Evolutionary conservation across 2,113 vertebrate genomes (phyloP).

Genomic region (Ariopsis seemanni): DNA sequence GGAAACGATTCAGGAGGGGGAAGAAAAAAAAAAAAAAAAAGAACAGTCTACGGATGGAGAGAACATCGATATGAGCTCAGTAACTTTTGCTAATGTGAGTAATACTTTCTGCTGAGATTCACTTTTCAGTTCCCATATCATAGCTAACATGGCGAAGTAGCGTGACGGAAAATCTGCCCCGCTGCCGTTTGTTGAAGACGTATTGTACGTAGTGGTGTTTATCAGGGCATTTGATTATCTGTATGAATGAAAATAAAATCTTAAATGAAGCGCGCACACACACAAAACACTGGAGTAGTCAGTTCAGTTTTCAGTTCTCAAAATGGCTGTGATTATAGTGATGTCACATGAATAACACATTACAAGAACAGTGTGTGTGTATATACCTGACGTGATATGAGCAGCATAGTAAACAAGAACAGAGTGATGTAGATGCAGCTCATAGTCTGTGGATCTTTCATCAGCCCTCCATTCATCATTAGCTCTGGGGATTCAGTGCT

Average conservation of each 20-base stretch:
- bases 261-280: not conserved
- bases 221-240: not conserved
- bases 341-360: not conserved
- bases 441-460: constrained; percentile 77
- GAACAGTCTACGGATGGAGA: no score
- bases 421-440: constrained; percentile 87
- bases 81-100: not conserved
- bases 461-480: constrained; percentile 59
- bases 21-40: no score
- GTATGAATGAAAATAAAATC: not conserved
- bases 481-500: constrained; percentile 16
- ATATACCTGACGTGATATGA: constrained; percentile 89
- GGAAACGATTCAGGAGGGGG: no score
- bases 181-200: not conserved
- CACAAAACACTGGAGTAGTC: not conserved
- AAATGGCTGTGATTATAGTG: not conserved
- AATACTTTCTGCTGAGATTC: not conserved
- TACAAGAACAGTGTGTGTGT: not conserved
- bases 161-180: not conserved
- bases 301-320: not conserved
- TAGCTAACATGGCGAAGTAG: not conserved
- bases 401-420: constrained; percentile 86
- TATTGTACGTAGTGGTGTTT: no score
- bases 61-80: not conserved
- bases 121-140: not conserved